Percentiles rank a stretch among this genome's conserved stretches.
These are phyloP conservation scores for Bombylius discolor DNA, from an alignment of 2,888 invertebrate genomes.

Conservation along the genomic window DNA sequence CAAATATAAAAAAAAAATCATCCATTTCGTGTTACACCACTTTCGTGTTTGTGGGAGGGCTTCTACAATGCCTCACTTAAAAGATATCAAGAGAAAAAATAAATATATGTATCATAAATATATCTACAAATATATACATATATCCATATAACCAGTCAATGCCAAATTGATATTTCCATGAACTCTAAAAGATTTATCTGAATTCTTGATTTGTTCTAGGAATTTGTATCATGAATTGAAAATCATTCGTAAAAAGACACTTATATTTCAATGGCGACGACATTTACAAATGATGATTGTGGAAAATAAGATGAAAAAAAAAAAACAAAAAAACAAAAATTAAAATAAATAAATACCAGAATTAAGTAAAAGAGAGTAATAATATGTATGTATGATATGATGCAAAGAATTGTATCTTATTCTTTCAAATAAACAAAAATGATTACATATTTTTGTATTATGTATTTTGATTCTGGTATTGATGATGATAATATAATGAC, in stretches of 20 bases:
- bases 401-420: no score
- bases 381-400: no score
- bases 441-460: no score
- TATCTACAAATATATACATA: background rate
- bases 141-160: background rate
- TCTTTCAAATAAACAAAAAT: no score
- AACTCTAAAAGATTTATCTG: constrained; percentile 5
- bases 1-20: no score
- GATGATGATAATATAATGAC: no score
- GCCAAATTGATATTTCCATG: constrained; percentile 4
- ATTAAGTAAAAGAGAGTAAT: no score
- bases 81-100: background rate
- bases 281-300: no score
- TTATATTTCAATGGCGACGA: background rate
- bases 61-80: background rate
- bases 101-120: background rate
- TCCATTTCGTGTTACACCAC: background rate
- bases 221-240: constrained; percentile 4
- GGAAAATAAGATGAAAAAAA: no score
- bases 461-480: no score
- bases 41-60: background rate
- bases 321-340: no score
- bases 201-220: constrained; percentile 6
- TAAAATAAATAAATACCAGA: no score
- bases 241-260: background rate